Base-by-base conservation (phyloP, 2,797 vertebrate genomes). In the Tachyglossus aculeatus region DNA sequence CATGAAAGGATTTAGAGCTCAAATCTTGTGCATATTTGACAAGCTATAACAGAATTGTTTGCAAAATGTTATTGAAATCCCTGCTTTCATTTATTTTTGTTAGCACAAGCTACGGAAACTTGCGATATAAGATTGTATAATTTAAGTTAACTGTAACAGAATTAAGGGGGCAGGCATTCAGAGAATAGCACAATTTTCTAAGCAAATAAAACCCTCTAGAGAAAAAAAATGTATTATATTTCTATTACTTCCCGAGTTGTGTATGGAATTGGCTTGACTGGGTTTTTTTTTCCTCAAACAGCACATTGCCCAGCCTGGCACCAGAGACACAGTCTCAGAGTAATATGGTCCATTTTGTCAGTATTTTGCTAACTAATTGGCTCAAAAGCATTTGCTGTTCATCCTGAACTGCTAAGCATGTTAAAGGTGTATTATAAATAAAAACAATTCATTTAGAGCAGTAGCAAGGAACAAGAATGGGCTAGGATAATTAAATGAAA, bases 31-130 rank as follows among this genome's bases (percentile, higher is more conserved):
- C 24, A 51, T 77, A 64, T 90, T 90, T 89, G 89, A 90, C 84
- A 89, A 89, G 75, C 38, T 82, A 62, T 88, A 91, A 88, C 77
- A 78, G 77, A 90, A 89, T 80, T 91, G 85, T 92, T 91, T 92
- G 88, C 82, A 88, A 91, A 89, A 87, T 88, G 90, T 88, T 89
- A 89, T 89, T 89, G 83, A 87, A 89, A 85, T 89, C 27, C 57
- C 36, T 67, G 7, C 71, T 91, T 91, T 86, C 85, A 88, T 90
- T 91, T 91, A 87, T 92, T 86, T 91, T 86, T 92, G 83, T 91
- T 90, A 93, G 77, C 83, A 89, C 70, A 90, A 83, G 85, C 58
- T 61, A 80, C 56, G 76, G 64, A 89, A 91, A 87, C 85, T 64
- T 81, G 60, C 1, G 22, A 67, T 76, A 78, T 80, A 86, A 71